phyloP scores from a whole-genome alignment of 23 tunicate species.

The Trididemnum miniatum region DNA sequence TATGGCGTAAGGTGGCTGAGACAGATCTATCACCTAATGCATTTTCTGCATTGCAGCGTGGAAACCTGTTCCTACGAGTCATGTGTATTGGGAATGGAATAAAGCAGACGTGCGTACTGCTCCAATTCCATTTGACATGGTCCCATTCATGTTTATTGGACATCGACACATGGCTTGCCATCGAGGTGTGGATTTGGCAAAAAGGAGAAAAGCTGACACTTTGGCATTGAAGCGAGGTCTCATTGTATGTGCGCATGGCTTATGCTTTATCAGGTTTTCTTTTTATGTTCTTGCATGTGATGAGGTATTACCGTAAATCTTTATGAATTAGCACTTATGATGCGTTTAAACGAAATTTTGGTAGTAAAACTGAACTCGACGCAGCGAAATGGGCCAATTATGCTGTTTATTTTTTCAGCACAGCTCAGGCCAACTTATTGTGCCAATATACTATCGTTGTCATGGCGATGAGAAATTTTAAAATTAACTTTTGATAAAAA shows the following conservation, averaged over 20 bases:
- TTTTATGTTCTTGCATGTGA: neutral
- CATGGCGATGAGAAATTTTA: too few relatives aligned
- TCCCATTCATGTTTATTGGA: constrained; percentile 11
- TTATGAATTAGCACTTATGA: too few relatives aligned
- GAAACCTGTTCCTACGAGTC: neutral
- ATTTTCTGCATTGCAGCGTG: neutral
- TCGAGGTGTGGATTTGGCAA: constrained; percentile 2
- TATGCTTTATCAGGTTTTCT: neutral
- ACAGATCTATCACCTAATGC: too few relatives aligned
- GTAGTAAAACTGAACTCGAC: too few relatives aligned
- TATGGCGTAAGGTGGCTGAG: too few relatives aligned
- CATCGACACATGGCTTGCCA: constrained; percentile 1
- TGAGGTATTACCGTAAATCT: too few relatives aligned
- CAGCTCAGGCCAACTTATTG: too few relatives aligned
- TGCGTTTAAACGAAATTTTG: too few relatives aligned
- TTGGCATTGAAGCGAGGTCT: neutral
- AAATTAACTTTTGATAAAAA: too few relatives aligned
- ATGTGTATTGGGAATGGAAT: constrained; percentile 21
- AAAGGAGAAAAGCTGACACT: neutral
- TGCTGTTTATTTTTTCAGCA: too few relatives aligned
- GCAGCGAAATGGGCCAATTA: too few relatives aligned
- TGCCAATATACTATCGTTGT: too few relatives aligned
- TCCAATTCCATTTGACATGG: neutral
- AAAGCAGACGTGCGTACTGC: neutral
- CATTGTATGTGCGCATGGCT: neutral